Base-by-base conservation (phyloP, 2,888 invertebrate genomes). In the Caenorhabditis sp. region DNA sequence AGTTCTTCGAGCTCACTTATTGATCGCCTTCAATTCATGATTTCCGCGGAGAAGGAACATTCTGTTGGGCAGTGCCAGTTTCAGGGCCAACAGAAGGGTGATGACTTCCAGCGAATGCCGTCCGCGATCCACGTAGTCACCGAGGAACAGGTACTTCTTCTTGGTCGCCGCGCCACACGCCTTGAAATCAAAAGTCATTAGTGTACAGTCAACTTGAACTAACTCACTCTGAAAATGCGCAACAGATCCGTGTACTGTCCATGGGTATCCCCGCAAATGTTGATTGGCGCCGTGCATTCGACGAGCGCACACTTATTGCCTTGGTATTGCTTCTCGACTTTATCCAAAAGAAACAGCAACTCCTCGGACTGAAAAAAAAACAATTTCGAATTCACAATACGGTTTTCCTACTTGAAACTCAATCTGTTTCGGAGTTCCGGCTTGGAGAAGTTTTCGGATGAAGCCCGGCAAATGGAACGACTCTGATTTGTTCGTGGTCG, bases 101-200 rank as follows among this genome's bases (percentile, higher is more conserved):
- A 88, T 88, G 15, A 87, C 89, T 68, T 88, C 89, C 28, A 89
- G 55, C 13, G 88, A 88, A 62, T 86, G 85, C n/a, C 82, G 60
- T 32, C 89, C 89, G 15, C 89, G 83, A 69, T 89, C 89, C 40
- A 89, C 85, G 68, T 89, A 89, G 69, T 89, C 88, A 9, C 88
- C 88, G 13, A 88, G 84, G 37, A 88, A 88, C 15, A 88, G 78
- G 58, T 87, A 88, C 13, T 83, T 78, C 24, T 55, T 28, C 51
- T n/a, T n/a, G n/a, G 81, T 82, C 15, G 81, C 80, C 24, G 88
- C 87, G 15, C 70, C 35, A 37, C 88, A 87, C n/a, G n/a, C n/a
- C n/a, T n/a, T n/a, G n/a, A n/a, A n/a, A n/a, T n/a, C n/a, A n/a
- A n/a, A n/a, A n/a, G n/a, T 47, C 85, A 85, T 8, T 82, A 79